Percentiles rank a stretch among this genome's conserved stretches.
These are phyloP conservation scores for Drosophila saltans DNA, from an alignment of 1,140 invertebrate species.

Conservation along the genomic window DNA sequence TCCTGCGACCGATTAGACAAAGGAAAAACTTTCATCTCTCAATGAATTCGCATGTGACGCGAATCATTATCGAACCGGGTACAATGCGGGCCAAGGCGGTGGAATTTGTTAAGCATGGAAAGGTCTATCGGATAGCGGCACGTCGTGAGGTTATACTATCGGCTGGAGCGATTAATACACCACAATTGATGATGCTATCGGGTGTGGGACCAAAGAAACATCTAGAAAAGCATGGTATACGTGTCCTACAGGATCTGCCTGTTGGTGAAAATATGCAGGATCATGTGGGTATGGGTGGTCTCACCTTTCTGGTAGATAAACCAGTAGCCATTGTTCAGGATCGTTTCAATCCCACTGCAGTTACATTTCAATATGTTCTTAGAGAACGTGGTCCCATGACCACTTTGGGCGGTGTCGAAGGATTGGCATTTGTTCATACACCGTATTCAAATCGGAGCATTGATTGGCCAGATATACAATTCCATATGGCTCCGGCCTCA, in stretches of 20 bases:
- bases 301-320: conserved; percentile 90
- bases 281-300: conserved; percentile 91
- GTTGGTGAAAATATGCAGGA: conserved; percentile 92
- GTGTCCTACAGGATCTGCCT: conserved; percentile 89
- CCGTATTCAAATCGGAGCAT: conserved; percentile 89
- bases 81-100: conserved; percentile 90
- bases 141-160: conserved; percentile 91
- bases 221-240: conserved; percentile 88
- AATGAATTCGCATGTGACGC: conserved; percentile 90
- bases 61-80: conserved; percentile 88
- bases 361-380: conserved; percentile 91
- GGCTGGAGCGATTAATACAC: conserved; percentile 91
- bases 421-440: conserved; percentile 93
- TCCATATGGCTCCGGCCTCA: conserved; percentile 93
- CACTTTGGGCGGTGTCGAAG: conserved; percentile 92
- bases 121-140: conserved; percentile 87
- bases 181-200: conserved; percentile 93
- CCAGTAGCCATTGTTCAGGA: conserved; percentile 91
- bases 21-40: conserved; percentile 92
- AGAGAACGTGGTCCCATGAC: conserved; percentile 92
- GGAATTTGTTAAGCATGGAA: conserved; percentile 89
- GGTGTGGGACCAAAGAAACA: conserved; percentile 92
- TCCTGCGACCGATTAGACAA: conserved; percentile 90
- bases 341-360: conserved; percentile 88
- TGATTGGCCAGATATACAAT: conserved; percentile 92